Percentiles rank a stretch among this genome's conserved stretches.
Evolutionary conservation across 2,113 vertebrate species (phyloP).

Genomic region (Phyllostomus discolor): DNA sequence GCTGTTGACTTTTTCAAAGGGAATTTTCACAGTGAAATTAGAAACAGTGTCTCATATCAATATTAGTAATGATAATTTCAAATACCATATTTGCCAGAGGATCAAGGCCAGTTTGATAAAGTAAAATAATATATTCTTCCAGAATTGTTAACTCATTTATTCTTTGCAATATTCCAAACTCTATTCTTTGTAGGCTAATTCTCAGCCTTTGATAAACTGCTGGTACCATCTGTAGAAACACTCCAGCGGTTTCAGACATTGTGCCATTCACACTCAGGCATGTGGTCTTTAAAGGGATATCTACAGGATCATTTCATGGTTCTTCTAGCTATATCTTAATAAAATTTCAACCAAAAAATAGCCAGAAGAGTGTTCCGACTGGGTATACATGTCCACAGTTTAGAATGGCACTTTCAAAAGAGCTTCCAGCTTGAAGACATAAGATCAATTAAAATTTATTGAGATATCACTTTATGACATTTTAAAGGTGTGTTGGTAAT

Average conservation of each 20-base stretch:
- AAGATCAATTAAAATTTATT: conserved; percentile 63
- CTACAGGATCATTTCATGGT: conserved; percentile 68
- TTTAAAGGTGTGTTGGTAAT: conserved; percentile 80
- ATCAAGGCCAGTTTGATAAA: conserved; percentile 87
- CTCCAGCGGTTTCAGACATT: conserved; percentile 84
- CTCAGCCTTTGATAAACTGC: conserved; percentile 83
- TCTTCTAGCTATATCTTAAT: conserved; percentile 87
- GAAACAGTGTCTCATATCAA: conserved; percentile 83
- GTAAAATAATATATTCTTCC: conserved; percentile 89
- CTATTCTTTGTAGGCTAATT: conserved; percentile 82
- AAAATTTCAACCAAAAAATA: conserved; percentile 85
- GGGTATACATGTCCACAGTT: conserved; percentile 83
- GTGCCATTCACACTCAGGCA: conserved; percentile 89
- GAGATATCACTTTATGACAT: conserved; percentile 77
- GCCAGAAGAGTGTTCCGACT: conserved; percentile 84
- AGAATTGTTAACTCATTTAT: conserved; percentile 85
- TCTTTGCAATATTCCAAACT: conserved; percentile 86
- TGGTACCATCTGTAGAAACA: conserved; percentile 86
- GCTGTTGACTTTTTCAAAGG: conserved; percentile 88
- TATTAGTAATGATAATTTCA: conserved; percentile 87
- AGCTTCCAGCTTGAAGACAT: conserved; percentile 52
- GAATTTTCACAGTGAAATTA: conserved; percentile 88
- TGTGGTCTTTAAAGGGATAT: conserved; percentile 81
- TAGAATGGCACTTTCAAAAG: conserved; percentile 84
- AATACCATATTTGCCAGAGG: conserved; percentile 85